Evolutionary conservation across 2,113 vertebrate genomes (phyloP), one percentile per base, ranked within the genome.

Genomic region (Prunella fulvescens): DNA sequence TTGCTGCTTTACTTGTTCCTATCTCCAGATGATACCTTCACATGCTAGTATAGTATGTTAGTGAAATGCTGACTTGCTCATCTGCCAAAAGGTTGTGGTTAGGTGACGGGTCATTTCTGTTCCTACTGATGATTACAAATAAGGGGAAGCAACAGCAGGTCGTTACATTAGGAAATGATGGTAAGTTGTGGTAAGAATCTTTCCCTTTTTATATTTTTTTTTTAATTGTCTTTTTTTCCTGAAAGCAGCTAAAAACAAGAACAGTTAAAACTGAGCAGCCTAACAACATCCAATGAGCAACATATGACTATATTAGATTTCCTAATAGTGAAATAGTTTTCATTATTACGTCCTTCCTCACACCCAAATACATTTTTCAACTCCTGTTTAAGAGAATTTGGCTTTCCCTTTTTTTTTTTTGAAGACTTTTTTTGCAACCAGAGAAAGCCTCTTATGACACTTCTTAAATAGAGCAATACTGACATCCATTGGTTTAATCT

Each of bases 401-500:
- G 4, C 0, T 33, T 72, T 14, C 13, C 15, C 3, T 20, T 47
- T 56, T 62, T 35, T 61, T 70, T 58, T 51, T 47, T 31, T 28
- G 2, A 73, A 78, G 28, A 58, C 11, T 61, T 94, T 97, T 85
- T 92, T 89, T 76, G 37, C 78, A 95, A 96, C 94, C 97, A 93
- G 51, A 97, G 94, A 97, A 97, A 95, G 79, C 81, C 42, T 76
- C 40, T 88, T 66, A 33, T 58, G 44, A 40, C 60, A 60, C 31
- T 88, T 92, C 72, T 95, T 91, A 71, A 83, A 79, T 96, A 97
- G 98, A 97, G 97, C 94, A 97, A 96, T 92, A 97, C 96, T 98
- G 98, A 98, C 98, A 98, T 98, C 98, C 96, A 96, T 98, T 98
- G 98, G 97, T 86, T 97, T 97, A 96, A 67, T 97, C 94, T 96